Evolutionary conservation across 1,140 invertebrate genomes (phyloP).

Genomic region (Aphaenogaster floridana): DNA sequence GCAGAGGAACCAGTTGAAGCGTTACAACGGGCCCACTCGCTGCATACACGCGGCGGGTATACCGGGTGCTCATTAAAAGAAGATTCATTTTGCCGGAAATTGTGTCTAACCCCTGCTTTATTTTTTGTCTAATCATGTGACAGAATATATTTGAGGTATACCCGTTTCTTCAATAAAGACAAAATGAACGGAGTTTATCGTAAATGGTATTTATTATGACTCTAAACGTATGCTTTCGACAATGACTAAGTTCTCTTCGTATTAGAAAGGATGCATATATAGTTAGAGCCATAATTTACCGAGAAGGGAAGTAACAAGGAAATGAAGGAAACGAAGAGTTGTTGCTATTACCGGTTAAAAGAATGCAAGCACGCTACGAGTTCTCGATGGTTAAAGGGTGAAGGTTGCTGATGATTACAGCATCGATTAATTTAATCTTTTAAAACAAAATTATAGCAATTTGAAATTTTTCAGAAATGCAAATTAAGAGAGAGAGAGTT

Average conservation of each 20-base stretch:
- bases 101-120: neutral
- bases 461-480: neutral
- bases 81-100: neutral
- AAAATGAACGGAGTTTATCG: neutral
- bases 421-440: neutral
- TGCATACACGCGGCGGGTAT: constrained; percentile 75
- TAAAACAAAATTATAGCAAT: neutral
- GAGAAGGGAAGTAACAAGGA: neutral
- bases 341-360: neutral
- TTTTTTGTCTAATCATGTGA: neutral
- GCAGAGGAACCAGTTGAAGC: constrained; percentile 80
- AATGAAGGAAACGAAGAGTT: neutral
- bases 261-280: no score
- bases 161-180: neutral
- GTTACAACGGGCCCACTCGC: constrained; percentile 82
- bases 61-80: constrained; percentile 75
- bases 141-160: neutral
- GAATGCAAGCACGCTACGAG: neutral
- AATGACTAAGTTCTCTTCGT: neutral
- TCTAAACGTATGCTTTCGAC: neutral
- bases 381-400: neutral
- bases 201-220: neutral
- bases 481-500: neutral
- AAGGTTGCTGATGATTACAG: neutral
- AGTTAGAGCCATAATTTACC: neutral